Evolutionary conservation across 64 coral and sea anemone species (phyloP).

Genomic region (Acropora tenuis): DNA sequence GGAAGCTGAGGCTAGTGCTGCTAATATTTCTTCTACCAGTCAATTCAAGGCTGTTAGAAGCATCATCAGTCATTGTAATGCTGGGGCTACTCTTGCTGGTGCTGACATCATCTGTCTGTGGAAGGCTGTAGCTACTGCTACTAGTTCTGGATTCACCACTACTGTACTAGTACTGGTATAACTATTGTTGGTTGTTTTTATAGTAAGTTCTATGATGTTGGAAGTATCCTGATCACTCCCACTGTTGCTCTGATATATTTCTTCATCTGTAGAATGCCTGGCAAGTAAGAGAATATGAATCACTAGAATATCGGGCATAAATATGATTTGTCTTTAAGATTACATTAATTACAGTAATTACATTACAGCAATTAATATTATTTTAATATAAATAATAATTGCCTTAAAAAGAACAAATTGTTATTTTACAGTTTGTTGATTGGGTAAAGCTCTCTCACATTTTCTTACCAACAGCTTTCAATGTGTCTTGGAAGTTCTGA

Average conservation of each 20-base stretch:
- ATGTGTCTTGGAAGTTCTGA: neutral
- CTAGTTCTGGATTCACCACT: neutral
- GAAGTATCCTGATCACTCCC: neutral
- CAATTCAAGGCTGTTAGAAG: neutral
- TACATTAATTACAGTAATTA: neutral
- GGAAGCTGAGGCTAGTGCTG: slow-evolving; percentile 1
- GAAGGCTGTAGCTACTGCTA: neutral
- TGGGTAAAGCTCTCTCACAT: neutral
- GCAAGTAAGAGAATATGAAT: no score
- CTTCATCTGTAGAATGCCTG: neutral
- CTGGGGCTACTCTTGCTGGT: slow-evolving; percentile 5
- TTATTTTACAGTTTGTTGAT: neutral
- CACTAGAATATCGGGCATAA: neutral
- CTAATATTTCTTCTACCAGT: neutral
- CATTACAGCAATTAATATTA: neutral
- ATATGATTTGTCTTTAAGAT: neutral
- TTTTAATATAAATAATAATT: neutral
- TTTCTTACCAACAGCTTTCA: neutral
- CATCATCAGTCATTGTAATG: neutral
- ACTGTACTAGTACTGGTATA: neutral
- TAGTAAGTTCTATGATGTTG: neutral
- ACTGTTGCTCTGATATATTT: neutral
- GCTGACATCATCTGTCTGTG: slow-evolving; percentile 13
- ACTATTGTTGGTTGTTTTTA: neutral
- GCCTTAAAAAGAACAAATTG: neutral